phyloP scores from a whole-genome alignment of 2,797 vertebrate species.

The Thripadectes ignobilis region DNA sequence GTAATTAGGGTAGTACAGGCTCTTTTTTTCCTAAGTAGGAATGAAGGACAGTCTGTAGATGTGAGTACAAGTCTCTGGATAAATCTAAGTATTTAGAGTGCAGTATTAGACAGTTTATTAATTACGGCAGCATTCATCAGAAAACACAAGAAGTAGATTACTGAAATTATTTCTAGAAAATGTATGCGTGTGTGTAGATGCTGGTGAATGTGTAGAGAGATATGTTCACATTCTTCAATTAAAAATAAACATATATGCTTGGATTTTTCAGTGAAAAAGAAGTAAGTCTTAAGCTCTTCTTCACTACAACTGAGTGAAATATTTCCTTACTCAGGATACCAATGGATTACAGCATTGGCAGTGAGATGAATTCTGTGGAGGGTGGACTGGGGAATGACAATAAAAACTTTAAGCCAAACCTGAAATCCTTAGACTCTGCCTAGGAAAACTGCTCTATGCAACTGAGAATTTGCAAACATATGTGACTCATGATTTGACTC shows the following conservation, averaged over 20 bases:
- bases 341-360: background rate
- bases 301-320: background rate
- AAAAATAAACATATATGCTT: background rate
- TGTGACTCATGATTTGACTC: background rate
- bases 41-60: background rate
- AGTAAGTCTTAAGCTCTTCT: background rate
- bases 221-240: background rate
- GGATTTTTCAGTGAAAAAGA: background rate
- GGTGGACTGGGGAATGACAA: background rate
- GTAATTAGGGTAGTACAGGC: background rate
- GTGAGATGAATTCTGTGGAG: background rate
- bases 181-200: background rate
- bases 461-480: conserved; percentile 26
- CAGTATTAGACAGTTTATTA: background rate
- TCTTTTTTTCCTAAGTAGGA: background rate
- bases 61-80: background rate
- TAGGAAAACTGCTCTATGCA: background rate
- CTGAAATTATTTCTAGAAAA: background rate
- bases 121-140: background rate
- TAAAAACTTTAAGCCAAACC: background rate
- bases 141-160: background rate
- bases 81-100: background rate
- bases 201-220: background rate
- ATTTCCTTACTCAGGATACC: background rate
- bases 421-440: background rate